These are phyloP conservation scores for Melanotaenia pygmaea DNA, from an alignment of 2,797 vertebrate genomes.

Conservation along the genomic window DNA sequence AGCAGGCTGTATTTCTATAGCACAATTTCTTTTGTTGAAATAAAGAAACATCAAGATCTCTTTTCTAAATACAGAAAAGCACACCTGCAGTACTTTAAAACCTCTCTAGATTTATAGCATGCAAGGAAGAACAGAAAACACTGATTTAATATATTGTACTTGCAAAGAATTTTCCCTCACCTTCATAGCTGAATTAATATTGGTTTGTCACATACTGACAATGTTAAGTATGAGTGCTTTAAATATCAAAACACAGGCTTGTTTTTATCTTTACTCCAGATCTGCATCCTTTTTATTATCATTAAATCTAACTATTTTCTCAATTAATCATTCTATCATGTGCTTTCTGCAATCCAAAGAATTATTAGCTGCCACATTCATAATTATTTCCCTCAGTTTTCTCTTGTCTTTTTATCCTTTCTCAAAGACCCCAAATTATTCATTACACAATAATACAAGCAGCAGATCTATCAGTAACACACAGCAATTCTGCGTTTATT, in stretches of 20 bases:
- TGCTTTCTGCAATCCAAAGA: neutral
- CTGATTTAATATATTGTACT: neutral
- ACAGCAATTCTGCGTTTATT: no score
- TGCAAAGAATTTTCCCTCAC: neutral
- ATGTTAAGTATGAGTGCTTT: neutral
- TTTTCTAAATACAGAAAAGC: neutral
- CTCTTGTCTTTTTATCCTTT: neutral
- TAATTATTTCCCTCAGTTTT: neutral
- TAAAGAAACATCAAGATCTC: neutral
- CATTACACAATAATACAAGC: neutral
- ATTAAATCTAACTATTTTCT: slow-evolving; percentile 10
- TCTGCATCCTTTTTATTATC: neutral
- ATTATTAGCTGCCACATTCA: neutral
- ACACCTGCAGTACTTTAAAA: slow-evolving; percentile 1
- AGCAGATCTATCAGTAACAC: neutral
- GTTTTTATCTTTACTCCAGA: neutral
- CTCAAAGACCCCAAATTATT: neutral
- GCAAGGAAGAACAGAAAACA: neutral
- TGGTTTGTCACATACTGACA: neutral
- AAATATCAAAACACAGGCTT: neutral
- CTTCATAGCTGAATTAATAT: neutral
- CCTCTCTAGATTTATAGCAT: neutral
- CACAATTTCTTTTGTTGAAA: neutral
- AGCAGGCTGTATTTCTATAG: slow-evolving; percentile 20
- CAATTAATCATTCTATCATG: slow-evolving; percentile 5